Base-by-base conservation (phyloP, 2,888 invertebrate species). In the Drosophila fungiperda region DNA sequence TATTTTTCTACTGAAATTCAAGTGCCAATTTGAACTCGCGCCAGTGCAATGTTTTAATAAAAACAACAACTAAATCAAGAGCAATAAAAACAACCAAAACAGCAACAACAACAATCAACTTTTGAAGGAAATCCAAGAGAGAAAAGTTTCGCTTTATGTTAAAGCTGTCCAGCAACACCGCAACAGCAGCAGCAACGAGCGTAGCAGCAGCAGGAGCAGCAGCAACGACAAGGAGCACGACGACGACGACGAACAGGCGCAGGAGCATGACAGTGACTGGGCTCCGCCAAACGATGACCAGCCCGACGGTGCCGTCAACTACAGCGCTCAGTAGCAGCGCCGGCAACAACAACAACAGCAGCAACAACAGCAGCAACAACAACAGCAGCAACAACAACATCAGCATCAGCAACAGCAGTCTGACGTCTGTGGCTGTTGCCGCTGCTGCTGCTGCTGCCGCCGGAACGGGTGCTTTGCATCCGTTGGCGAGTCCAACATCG, bases 201-300 rank as follows among this genome's bases (percentile, higher is more conserved):
- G 17, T 61, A 57, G 35, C 54, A 59, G 33, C 66, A 57, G 33
- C 52, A 58, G 29, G 54, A 71, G 60, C 59, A 63, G 71, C 66
- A 64, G 55, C 82, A 73, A 64, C 66, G 42, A 69, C 53, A 64
- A 38, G 64, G 60, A 71, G 20, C 73, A 67, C 48, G 45, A 78
- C 6, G 40, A 65, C 45, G 49, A 38, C 38, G 49, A 29, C 55
- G 64, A 77, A 29, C 55, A 68, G 81, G 65, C 70, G 55, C 79
- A 82, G 71, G 78, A 93, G 92, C 91, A 93, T 95, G 92, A 95
- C 95, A 89, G 95, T 95, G 87, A 95, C 95, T 93, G 95, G 95
- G 81, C 94, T 95, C 93, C 94, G 95, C 83, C 93, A 92, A 93
- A 94, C 95, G 78, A 95, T 95, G 90, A 95, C 95, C 92, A 95